These are phyloP conservation scores for Ophion obscuratus DNA, from an alignment of 2,888 invertebrate species.

Conservation along the genomic window DNA sequence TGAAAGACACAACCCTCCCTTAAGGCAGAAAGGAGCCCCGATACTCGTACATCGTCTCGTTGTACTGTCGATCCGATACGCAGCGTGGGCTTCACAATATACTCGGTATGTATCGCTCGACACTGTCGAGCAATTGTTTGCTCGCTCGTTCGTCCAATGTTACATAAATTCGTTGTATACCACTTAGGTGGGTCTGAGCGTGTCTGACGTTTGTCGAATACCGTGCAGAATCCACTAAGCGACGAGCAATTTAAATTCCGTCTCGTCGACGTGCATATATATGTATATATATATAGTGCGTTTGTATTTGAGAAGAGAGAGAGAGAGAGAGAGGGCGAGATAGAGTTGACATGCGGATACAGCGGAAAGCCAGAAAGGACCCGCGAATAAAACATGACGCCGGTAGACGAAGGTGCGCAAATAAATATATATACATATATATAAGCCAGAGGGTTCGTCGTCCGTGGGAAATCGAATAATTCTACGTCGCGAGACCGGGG, in stretches of 20 bases:
- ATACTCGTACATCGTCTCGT: too few relatives aligned
- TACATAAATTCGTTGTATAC: conserved; percentile 20
- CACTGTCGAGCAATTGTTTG: conserved; percentile 29
- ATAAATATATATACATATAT: background rate
- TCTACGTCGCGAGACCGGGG: conserved; percentile 31
- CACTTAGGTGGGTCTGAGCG: background rate
- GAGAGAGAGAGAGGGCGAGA: conserved; percentile 7
- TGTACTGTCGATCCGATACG: too few relatives aligned
- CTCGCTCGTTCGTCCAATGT: conserved; percentile 20
- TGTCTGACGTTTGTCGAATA: conserved; percentile 42
- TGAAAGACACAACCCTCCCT: too few relatives aligned
- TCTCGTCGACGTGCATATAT: conserved; percentile 7
- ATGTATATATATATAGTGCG: too few relatives aligned
- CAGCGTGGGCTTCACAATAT: background rate
- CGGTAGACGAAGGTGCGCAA: conserved; percentile 24
- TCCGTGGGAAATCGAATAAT: conserved; percentile 54
- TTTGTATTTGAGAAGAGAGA: conserved; percentile 1
- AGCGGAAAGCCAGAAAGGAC: conserved; percentile 43
- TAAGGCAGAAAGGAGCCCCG: too few relatives aligned
- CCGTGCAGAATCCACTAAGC: conserved; percentile 26
- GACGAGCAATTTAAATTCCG: conserved; percentile 35
- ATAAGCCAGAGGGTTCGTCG: conserved; percentile 21
- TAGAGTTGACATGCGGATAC: conserved; percentile 12
- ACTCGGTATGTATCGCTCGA: background rate
- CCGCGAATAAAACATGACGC: conserved; percentile 54